Evolutionary conservation across 2,113 vertebrate genomes (phyloP).

Genomic region (Poeciliopsis occidentalis): DNA sequence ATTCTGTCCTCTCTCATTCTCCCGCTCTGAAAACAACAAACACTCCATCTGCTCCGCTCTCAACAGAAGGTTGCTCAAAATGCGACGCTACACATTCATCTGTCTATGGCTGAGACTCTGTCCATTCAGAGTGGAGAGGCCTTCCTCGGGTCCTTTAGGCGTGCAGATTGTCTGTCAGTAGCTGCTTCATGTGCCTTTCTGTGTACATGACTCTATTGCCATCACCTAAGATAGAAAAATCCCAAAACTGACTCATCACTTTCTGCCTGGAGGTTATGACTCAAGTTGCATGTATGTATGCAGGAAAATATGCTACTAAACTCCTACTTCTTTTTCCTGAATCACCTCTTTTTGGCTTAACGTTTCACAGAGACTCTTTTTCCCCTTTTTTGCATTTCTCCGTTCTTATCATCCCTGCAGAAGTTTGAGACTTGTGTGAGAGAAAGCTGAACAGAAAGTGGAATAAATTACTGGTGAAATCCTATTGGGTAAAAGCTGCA

Average conservation of each 20-base stretch:
- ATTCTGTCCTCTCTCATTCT: slow-evolving; percentile 26
- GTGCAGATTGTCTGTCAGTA: slow-evolving; percentile 60
- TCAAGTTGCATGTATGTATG: slow-evolving; percentile 23
- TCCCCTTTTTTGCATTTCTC: slow-evolving; percentile 12
- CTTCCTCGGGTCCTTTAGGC: slow-evolving; percentile 19
- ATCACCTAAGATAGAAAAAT: slow-evolving; percentile 27
- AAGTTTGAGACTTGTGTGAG: slow-evolving; percentile 17
- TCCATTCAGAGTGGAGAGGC: slow-evolving; percentile 42
- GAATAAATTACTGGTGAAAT: slow-evolving; percentile 35
- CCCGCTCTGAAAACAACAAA: slow-evolving; percentile 29
- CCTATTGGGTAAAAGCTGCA: slow-evolving; percentile 51
- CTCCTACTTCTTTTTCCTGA: slow-evolving; percentile 34
- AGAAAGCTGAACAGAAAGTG: slow-evolving; percentile 34
- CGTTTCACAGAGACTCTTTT: slow-evolving; percentile 24
- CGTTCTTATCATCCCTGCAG: slow-evolving; percentile 8
- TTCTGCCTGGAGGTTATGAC: slow-evolving; percentile 23
- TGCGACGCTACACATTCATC: slow-evolving; percentile 58
- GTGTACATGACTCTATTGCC: slow-evolving; percentile 15
- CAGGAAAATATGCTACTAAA: slow-evolving; percentile 12
- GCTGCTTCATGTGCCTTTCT: slow-evolving; percentile 24
- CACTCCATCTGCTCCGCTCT: slow-evolving; percentile 12
- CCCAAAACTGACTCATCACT: slow-evolving; percentile 19
- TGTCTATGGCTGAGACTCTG: slow-evolving; percentile 66
- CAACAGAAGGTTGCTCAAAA: slow-evolving; percentile 21
- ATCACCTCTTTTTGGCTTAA: slow-evolving; percentile 29